These are phyloP conservation scores for Whitmania pigra DNA, from an alignment of 1,140 invertebrate genomes.

Conservation along the genomic window DNA sequence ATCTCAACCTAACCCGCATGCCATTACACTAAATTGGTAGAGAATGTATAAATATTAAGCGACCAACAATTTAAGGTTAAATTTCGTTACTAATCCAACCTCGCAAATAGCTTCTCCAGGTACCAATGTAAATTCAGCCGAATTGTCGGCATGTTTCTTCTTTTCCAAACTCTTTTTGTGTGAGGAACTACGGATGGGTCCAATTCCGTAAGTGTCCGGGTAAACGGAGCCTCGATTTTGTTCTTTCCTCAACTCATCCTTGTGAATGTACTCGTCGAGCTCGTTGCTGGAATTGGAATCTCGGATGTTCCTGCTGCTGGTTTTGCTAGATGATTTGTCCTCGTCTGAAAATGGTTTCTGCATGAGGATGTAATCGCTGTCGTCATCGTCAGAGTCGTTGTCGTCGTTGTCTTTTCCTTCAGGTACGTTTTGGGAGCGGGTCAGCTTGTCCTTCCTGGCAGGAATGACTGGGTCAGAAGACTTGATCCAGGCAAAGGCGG, in stretches of 20 bases:
- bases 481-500: not conserved
- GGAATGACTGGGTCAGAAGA: not conserved
- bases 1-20: too few species aligned
- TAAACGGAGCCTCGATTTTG: too few species aligned
- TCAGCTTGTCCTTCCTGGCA: not conserved
- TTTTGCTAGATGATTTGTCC: not conserved
- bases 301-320: not conserved
- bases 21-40: too few species aligned
- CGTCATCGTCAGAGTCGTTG: not conserved
- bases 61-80: too few species aligned
- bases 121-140: too few species aligned
- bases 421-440: not conserved
- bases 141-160: too few species aligned
- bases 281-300: constrained; percentile 1
- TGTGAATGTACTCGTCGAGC: not conserved
- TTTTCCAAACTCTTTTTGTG: too few species aligned
- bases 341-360: not conserved
- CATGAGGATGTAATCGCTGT: not conserved
- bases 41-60: too few species aligned
- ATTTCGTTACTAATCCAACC: too few species aligned
- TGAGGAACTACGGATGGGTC: too few species aligned
- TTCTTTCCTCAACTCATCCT: not conserved
- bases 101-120: too few species aligned
- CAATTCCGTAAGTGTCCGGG: too few species aligned
- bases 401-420: constrained; percentile 3